Evolutionary conservation across 2,888 invertebrate species (phyloP).

Genomic region (Aethes cnicana): DNA sequence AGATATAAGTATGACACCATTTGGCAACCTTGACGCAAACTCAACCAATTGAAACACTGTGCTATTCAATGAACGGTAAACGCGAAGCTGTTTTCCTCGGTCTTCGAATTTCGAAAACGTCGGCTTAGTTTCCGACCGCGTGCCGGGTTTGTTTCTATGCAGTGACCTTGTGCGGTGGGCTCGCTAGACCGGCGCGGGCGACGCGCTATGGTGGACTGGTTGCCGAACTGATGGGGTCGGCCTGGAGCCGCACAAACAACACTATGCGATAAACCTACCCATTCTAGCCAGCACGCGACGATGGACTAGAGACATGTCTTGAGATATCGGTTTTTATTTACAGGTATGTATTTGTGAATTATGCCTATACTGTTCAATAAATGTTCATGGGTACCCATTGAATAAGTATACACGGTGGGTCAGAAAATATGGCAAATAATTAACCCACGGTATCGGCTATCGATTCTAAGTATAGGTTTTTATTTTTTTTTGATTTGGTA

Average conservation of each 20-base stretch:
- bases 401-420: too few relatives aligned
- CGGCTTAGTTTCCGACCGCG: neutral
- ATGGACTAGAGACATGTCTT: conserved; percentile 35
- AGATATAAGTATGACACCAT: conserved; percentile 24
- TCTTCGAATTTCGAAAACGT: too few relatives aligned
- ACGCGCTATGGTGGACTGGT: conserved; percentile 67
- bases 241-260: conserved; percentile 66
- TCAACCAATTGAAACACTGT: conserved; percentile 17
- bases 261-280: conserved; percentile 49
- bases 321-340: conserved; percentile 33
- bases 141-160: conserved; percentile 3
- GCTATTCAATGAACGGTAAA: too few relatives aligned
- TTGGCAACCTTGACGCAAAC: conserved; percentile 12
- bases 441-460: too few relatives aligned
- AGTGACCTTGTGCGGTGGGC: neutral
- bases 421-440: too few relatives aligned
- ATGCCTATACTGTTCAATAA: too few relatives aligned
- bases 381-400: too few relatives aligned
- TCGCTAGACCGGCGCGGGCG: conserved; percentile 56
- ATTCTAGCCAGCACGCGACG: conserved; percentile 46
- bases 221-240: conserved; percentile 62
- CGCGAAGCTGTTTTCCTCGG: too few relatives aligned
- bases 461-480: too few relatives aligned
- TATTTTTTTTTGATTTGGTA: too few relatives aligned
- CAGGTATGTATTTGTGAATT: neutral